Evolutionary conservation across 2,888 invertebrate genomes (phyloP), one percentile per base, ranked within the genome.

Genomic region (Ethmia dodecea): DNA sequence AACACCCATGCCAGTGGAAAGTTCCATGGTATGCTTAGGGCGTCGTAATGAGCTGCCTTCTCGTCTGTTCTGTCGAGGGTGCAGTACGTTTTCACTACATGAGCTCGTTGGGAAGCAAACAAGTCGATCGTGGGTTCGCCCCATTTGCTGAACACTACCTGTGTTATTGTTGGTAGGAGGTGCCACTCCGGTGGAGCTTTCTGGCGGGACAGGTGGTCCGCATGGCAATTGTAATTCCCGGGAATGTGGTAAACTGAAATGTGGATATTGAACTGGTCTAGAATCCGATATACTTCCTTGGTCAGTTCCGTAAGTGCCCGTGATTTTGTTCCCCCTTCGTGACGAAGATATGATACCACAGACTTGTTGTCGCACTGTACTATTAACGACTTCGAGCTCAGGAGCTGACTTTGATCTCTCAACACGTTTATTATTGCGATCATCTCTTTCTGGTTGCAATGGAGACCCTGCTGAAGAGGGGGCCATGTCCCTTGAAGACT

Each of bases 1-100:
- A 62, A 61, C 5, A 59, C 35, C 39, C 60, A 63, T 1, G 37
- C 56, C 13, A 54, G 33, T 0, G 33, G 30, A 22, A 31, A 55
- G 1, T 38, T n/a, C 52, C 56, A 57, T 2, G 2, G 24, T 10
- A 40, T 43, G 42, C 51, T 51, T 48, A 59, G 56, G 1, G 56
- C 54, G 22, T 55, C 43, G 38, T 2, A 5, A 10, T 10, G 24
- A 3, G 5, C 11, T 1, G 31, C 31, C 3, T 4, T 5, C 2
- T 8, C 2, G 11, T 31, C 31, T 6, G 8, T 14, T n/a, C 5
- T 8, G 16, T 29, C 29, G 10, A 27, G 8, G 1, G 35, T 25
- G 1, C 41, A 38, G 22, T 41, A 42, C 0, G 9, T 35, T 32
- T 30, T n/a, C 5, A 43, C 44, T 4, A 45, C 47, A 11, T 18